A percentile compares a stretch with the other conserved stretches of the same genome.
Evolutionary conservation across 1,140 invertebrate genomes (phyloP).

Genomic region (Bursaphelenchus mucronatus): DNA sequence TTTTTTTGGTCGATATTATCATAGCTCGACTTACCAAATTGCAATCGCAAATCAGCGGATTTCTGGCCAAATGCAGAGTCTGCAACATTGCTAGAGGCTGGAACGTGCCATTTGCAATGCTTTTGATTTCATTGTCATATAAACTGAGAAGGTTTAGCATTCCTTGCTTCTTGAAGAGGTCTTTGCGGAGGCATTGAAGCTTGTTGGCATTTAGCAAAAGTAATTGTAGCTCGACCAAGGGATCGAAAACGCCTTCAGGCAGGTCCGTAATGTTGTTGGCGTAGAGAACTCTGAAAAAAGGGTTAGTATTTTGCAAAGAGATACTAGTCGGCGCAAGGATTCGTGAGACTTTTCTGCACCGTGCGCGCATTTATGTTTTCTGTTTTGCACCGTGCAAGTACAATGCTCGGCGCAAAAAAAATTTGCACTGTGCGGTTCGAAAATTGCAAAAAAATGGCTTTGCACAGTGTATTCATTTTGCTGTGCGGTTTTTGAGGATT

Average conservation of each 20-base stretch:
- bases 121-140: conserved; percentile 96
- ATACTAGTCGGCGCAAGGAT: too few relatives aligned
- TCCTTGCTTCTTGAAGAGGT: conserved; percentile 84
- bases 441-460: too few relatives aligned
- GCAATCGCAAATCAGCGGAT: conserved; percentile 97
- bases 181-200: conserved; percentile 87
- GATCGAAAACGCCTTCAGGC: conserved; percentile 84
- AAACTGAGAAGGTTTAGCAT: conserved; percentile 88
- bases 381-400: too few relatives aligned
- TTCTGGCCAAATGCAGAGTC: conserved; percentile 90
- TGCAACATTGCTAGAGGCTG: conserved; percentile 82
- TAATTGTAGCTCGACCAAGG: conserved; percentile 78
- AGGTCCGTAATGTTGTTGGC: conserved; percentile 95
- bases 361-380: too few relatives aligned
- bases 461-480: too few relatives aligned
- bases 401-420: too few relatives aligned
- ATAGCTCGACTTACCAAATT: conserved; percentile 67
- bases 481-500: too few relatives aligned
- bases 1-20: too few relatives aligned
- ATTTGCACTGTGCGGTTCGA: too few relatives aligned
- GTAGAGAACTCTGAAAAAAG: conserved; percentile 64
- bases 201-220: conserved; percentile 94
- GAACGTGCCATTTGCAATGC: conserved; percentile 91
- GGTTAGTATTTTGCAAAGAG: too few relatives aligned
- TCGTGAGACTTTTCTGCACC: too few relatives aligned